Conservation (phyloP, 2,888 invertebrate species). For the Patella depressa region DNA sequence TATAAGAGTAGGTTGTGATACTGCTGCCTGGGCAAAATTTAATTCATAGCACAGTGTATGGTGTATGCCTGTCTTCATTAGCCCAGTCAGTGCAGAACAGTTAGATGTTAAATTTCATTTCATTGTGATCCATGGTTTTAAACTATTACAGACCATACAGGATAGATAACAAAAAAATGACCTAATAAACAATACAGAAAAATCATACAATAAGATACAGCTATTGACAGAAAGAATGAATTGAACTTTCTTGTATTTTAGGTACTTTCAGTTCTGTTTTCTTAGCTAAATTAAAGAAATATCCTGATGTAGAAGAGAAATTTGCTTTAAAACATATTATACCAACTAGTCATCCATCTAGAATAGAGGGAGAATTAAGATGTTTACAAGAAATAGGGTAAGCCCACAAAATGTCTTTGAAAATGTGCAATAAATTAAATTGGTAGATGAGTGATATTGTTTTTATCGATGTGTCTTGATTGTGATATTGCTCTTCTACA, state of each 20-base stretch:
- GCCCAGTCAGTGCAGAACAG: not conserved
- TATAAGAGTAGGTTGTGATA: too few species aligned
- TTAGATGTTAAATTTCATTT: not conserved
- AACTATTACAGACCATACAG: not conserved
- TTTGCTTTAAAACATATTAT: slow-evolving; percentile 90
- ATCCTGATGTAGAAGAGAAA: slow-evolving; percentile 66
- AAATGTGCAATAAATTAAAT: not conserved
- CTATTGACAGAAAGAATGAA: not conserved
- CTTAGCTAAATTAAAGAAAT: slow-evolving; percentile 78
- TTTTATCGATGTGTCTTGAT: too few species aligned
- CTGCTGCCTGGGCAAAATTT: too few species aligned
- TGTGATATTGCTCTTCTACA: too few species aligned
- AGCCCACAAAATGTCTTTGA: slow-evolving; percentile 15
- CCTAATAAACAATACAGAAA: not conserved
- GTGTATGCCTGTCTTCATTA: not conserved
- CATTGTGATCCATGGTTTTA: too few species aligned
- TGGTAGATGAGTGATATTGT: too few species aligned
- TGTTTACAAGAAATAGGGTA: slow-evolving; percentile 77
- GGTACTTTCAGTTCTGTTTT: slow-evolving; percentile 92
- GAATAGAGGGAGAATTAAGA: slow-evolving; percentile 85
- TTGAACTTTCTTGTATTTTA: slow-evolving; percentile 39
- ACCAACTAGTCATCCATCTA: slow-evolving; percentile 86
- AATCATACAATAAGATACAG: not conserved
- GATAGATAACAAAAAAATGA: not conserved
- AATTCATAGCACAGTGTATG: not conserved